phyloP scores from a whole-genome alignment of 2,113 vertebrate species.

The Phalacrocorax brasilianus region DNA sequence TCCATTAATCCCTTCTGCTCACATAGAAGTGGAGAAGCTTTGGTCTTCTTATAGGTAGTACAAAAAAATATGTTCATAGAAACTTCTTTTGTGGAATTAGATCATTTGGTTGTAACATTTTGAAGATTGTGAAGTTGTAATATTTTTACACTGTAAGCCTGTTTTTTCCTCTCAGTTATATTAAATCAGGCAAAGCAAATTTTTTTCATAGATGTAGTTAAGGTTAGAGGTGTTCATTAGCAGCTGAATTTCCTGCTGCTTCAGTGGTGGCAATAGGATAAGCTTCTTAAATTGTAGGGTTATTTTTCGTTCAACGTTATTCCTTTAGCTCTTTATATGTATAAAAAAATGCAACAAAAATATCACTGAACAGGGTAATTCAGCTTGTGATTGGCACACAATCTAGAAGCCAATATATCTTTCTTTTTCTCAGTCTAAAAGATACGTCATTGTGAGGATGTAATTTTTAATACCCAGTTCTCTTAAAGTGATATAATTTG shows the following conservation, averaged over 20 bases:
- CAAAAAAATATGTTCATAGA: background rate
- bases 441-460: background rate
- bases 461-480: background rate
- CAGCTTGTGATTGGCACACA: background rate
- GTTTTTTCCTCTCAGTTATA: background rate
- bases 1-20: background rate
- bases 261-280: background rate
- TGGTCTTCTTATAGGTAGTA: background rate
- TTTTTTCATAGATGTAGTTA: background rate
- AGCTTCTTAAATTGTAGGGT: background rate
- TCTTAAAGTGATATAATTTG: background rate
- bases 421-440: background rate
- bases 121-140: background rate
- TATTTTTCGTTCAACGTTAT: background rate
- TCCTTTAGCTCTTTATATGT: background rate
- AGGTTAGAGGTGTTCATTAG: slow-evolving; percentile 18
- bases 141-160: background rate
- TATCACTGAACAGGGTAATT: background rate
- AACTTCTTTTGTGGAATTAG: background rate
- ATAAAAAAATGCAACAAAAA: background rate
- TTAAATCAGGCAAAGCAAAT: background rate
- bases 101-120: background rate
- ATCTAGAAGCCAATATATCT: background rate
- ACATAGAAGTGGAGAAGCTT: background rate
- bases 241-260: slow-evolving; percentile 13